phyloP scores from a whole-genome alignment of 2,888 invertebrate species.

The Dicroscelio sp. region DNA sequence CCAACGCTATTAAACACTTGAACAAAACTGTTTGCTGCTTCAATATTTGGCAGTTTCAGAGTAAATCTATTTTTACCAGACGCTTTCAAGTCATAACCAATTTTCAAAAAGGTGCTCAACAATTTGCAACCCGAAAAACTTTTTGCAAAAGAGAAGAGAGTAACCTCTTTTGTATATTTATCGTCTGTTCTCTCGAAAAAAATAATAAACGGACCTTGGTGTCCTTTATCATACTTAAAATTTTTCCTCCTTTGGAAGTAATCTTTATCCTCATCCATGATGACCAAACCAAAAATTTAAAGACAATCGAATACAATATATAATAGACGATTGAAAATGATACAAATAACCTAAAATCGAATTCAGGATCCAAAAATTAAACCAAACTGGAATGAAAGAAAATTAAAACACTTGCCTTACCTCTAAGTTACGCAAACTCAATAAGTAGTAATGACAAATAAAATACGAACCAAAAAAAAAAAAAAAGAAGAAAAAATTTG shows the following conservation, averaged over 20 bases:
- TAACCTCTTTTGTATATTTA: background rate
- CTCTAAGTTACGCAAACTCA: too few species aligned
- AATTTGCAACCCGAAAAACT: too few species aligned
- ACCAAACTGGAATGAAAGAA: too few species aligned
- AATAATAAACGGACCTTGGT: background rate
- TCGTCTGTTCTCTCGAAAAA: background rate
- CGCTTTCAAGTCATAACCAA: background rate
- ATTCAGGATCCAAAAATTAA: too few species aligned
- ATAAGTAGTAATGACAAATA: too few species aligned
- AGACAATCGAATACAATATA: background rate
- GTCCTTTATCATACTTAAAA: background rate
- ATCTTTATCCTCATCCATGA: background rate
- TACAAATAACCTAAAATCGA: too few species aligned
- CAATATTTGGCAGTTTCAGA: background rate
- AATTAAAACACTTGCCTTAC: too few species aligned
- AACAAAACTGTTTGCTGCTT: slow-evolving; percentile 2
- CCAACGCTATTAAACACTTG: background rate
- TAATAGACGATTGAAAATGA: background rate
- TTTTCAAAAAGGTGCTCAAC: too few species aligned
- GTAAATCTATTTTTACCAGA: background rate
- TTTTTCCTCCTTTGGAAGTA: background rate
- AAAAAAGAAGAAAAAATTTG: too few species aligned
- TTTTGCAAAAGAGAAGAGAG: too few species aligned
- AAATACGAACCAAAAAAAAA: too few species aligned
- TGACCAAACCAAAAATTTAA: background rate